A percentile compares a stretch with the other conserved stretches of the same genome.
Evolutionary conservation across 2,888 invertebrate genomes (phyloP).

Genomic region (Nephrocerus scutellatus): DNA sequence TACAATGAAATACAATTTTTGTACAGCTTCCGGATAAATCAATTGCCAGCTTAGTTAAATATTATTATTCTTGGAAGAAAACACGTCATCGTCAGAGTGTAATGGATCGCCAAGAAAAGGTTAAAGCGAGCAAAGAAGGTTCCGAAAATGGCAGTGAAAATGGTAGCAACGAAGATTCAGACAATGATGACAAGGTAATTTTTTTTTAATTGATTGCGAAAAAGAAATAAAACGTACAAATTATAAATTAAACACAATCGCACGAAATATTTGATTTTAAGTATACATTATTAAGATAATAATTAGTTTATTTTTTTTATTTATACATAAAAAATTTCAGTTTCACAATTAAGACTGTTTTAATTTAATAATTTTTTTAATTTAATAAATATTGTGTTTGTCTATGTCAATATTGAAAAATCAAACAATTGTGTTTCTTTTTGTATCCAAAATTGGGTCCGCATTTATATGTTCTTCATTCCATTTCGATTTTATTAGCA

Average conservation of each 20-base stretch:
- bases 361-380: constrained; percentile 14
- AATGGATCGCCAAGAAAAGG: constrained; percentile 76
- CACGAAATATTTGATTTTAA: constrained; percentile 14
- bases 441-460: too few relatives aligned
- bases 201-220: too few relatives aligned
- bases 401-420: constrained; percentile 14
- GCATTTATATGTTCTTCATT: too few relatives aligned
- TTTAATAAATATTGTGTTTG: constrained; percentile 16
- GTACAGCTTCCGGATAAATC: constrained; percentile 90
- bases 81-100: constrained; percentile 84
- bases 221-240: too few relatives aligned
- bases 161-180: constrained; percentile 78
- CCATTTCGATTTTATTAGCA: too few relatives aligned
- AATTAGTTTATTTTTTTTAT: constrained; percentile 6
- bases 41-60: constrained; percentile 91
- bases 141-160: constrained; percentile 79
- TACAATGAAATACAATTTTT: constrained; percentile 14
- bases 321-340: constrained; percentile 1
- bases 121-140: constrained; percentile 52
- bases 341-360: not conserved
- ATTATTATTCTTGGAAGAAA: constrained; percentile 98
- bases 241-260: constrained; percentile 30
- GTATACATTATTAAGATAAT: constrained; percentile 9
- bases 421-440: constrained; percentile 4
- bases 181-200: constrained; percentile 84